A percentile compares a stretch with the other conserved stretches of the same genome.
Evolutionary conservation across 2,113 vertebrate species (phyloP).

Genomic region (Enhydra lutris): DNA sequence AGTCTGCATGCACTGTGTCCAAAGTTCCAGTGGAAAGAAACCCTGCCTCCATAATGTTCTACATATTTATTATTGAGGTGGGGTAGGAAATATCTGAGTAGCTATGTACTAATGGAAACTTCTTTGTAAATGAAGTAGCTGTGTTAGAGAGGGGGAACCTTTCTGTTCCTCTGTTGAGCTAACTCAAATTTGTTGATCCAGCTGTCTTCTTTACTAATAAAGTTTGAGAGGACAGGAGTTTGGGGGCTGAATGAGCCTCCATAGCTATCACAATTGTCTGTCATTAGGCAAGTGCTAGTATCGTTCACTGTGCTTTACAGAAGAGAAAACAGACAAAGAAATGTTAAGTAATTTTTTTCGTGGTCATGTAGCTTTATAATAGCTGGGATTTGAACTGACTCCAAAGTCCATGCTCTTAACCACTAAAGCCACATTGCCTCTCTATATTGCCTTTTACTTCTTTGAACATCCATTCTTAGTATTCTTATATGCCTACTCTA

Average conservation of each 20-base stretch:
- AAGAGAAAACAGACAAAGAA: background rate
- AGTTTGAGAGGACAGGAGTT: background rate
- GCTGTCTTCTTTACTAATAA: background rate
- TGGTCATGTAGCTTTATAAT: background rate
- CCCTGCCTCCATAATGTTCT: background rate
- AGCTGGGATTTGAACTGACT: background rate
- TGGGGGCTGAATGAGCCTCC: background rate
- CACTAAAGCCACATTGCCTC: background rate
- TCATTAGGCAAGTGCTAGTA: background rate
- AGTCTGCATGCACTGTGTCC: background rate
- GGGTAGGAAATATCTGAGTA: background rate
- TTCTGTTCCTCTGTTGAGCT: background rate
- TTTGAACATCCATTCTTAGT: background rate
- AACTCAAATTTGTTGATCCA: background rate
- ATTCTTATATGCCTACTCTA: background rate
- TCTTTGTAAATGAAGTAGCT: background rate
- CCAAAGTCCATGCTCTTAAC: background rate
- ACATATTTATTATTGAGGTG: background rate
- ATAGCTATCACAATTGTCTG: background rate
- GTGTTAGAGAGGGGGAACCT: background rate
- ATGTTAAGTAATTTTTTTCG: background rate
- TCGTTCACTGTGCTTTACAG: background rate
- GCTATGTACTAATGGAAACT: background rate
- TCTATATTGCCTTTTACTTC: background rate
- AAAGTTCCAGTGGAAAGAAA: background rate